A percentile compares a stretch with the other conserved stretches of the same genome.
Evolutionary conservation across 2,113 vertebrate species (phyloP).

Genomic region (Alligator mississippiensis): DNA sequence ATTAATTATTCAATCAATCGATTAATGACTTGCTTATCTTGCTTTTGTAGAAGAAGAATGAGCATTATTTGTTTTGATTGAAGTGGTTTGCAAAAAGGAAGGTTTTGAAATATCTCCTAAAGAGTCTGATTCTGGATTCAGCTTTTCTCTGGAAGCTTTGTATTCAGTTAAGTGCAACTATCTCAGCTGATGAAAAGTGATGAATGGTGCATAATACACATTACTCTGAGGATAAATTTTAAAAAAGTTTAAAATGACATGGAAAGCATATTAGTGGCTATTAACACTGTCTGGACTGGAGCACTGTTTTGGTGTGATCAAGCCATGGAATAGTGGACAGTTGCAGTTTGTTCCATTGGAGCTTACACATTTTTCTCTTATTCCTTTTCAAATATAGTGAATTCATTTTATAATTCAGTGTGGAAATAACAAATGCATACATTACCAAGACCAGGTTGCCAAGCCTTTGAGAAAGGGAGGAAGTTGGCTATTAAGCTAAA

Average conservation of each 20-base stretch:
- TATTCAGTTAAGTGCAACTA: neutral
- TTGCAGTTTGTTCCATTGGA: neutral
- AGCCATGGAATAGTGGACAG: neutral
- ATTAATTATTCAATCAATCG: too few species aligned
- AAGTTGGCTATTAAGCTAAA: neutral
- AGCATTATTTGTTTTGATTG: rapidly evolving
- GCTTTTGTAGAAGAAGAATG: neutral
- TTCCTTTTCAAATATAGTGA: neutral
- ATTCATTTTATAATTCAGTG: neutral
- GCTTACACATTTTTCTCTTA: neutral
- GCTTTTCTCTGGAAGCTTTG: neutral
- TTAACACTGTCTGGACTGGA: neutral
- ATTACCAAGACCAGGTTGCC: neutral
- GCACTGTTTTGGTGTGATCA: too few species aligned
- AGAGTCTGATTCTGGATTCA: neutral
- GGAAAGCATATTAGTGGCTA: neutral
- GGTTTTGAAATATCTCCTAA: neutral
- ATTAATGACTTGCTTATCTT: too few species aligned
- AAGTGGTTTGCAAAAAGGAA: neutral
- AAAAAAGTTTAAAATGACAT: neutral
- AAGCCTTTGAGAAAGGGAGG: neutral
- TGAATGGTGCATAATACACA: neutral
- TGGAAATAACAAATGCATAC: neutral
- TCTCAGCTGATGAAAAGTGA: neutral
- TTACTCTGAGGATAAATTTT: neutral